These are phyloP conservation scores for Caranx melampygus DNA, from an alignment of 2,113 vertebrate species.

Conservation along the genomic window DNA sequence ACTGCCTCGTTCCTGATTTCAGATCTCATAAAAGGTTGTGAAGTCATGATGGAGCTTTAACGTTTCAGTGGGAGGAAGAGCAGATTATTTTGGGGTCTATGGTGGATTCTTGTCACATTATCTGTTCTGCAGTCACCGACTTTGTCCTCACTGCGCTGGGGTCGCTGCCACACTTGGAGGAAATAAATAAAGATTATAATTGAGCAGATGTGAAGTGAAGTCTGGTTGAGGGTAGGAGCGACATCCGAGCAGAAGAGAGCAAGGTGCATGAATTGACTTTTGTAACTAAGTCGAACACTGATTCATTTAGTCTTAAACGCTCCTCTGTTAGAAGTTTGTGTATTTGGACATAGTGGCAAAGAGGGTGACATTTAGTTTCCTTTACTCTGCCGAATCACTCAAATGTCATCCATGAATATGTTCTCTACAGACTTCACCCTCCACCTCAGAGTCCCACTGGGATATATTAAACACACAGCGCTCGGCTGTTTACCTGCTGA, in stretches of 20 bases:
- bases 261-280: background rate
- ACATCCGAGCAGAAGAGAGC: background rate
- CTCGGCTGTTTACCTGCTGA: conserved; percentile 32
- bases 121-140: background rate
- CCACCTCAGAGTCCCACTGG: conserved; percentile 17
- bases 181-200: conserved; percentile 14
- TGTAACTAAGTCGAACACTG: background rate
- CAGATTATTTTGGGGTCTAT: conserved; percentile 46
- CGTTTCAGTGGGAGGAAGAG: conserved; percentile 61
- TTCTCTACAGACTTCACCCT: background rate
- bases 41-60: conserved; percentile 56
- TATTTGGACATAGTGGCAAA: background rate
- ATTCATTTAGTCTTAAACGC: background rate
- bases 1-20: conserved; percentile 39
- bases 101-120: conserved; percentile 63
- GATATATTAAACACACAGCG: conserved; percentile 18
- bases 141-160: background rate
- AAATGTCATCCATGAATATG: conserved; percentile 18
- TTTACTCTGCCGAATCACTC: conserved; percentile 8
- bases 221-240: background rate
- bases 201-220: conserved; percentile 22
- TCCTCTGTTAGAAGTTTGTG: background rate
- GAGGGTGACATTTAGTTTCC: conserved; percentile 5
- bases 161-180: background rate
- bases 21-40: conserved; percentile 21